Percentiles rank a stretch among this genome's conserved stretches.
Conservation (phyloP, 2,113 vertebrate species). For the Terrapene triunguis region DNA sequence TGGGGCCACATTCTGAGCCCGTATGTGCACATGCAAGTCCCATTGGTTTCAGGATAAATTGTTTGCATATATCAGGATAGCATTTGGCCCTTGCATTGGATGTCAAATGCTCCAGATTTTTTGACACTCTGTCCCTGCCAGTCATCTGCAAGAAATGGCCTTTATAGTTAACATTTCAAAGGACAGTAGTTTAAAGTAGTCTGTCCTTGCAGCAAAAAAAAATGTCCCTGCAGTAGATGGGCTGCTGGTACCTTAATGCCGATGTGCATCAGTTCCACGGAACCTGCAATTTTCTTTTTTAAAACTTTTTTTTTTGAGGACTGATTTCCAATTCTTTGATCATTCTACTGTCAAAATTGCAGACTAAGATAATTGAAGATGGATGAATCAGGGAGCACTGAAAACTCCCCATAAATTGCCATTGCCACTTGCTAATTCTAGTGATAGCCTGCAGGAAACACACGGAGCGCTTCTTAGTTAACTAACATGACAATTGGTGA, state of each 20-base stretch:
- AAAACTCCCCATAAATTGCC: neutral
- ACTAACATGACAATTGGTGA: neutral
- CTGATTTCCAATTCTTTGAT: neutral
- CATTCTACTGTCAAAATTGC: neutral
- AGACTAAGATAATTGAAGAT: fast-evolving
- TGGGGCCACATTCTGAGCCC: neutral
- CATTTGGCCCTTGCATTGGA: neutral
- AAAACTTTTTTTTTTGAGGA: neutral
- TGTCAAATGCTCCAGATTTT: neutral
- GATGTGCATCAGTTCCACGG: neutral
- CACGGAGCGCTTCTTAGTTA: neutral
- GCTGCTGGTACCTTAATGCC: neutral
- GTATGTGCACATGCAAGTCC: neutral
- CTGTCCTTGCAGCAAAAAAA: neutral
- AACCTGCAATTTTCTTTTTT: neutral
- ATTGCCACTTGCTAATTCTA: neutral
- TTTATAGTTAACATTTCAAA: neutral
- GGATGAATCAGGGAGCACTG: neutral
- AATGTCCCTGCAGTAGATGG: neutral
- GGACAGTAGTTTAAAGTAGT: neutral
- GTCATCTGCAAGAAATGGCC: neutral
- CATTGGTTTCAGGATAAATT: neutral
- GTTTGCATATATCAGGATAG: neutral
- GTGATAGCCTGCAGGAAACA: neutral
- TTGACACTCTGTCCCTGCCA: neutral